These are phyloP conservation scores for Meloidogyne chitwoodi DNA, from an alignment of 1,140 invertebrate genomes.

Conservation along the genomic window DNA sequence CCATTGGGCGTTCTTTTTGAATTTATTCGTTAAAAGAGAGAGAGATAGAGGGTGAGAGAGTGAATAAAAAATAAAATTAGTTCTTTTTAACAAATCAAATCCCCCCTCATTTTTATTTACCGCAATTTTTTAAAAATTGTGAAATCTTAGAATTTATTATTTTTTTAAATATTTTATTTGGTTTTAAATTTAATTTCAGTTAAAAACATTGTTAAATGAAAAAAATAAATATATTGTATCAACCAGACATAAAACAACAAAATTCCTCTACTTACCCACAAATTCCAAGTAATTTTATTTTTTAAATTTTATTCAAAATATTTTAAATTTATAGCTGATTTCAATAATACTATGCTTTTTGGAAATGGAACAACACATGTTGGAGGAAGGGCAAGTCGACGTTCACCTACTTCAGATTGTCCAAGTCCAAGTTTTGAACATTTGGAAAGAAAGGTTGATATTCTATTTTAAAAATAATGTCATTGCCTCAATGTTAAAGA, in stretches of 20 bases:
- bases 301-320: neutral
- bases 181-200: too few relatives aligned
- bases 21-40: too few relatives aligned
- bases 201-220: neutral
- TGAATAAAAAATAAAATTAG: too few relatives aligned
- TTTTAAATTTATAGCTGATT: neutral
- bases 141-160: too few relatives aligned
- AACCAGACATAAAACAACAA: neutral
- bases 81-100: too few relatives aligned
- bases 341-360: neutral
- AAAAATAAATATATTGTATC: neutral
- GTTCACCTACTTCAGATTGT: slow-evolving; percentile 3
- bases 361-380: neutral
- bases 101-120: too few relatives aligned
- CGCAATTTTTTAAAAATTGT: too few relatives aligned
- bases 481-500: too few relatives aligned
- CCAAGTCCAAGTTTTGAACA: slow-evolving; percentile 1
- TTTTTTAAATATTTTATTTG: too few relatives aligned
- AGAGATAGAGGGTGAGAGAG: too few relatives aligned
- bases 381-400: neutral
- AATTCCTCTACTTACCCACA: neutral
- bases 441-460: neutral
- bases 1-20: too few relatives aligned
- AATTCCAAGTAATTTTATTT: neutral
- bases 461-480: neutral